phyloP scores from a whole-genome alignment of 1,140 invertebrate species.

The Zophobas atratus region DNA sequence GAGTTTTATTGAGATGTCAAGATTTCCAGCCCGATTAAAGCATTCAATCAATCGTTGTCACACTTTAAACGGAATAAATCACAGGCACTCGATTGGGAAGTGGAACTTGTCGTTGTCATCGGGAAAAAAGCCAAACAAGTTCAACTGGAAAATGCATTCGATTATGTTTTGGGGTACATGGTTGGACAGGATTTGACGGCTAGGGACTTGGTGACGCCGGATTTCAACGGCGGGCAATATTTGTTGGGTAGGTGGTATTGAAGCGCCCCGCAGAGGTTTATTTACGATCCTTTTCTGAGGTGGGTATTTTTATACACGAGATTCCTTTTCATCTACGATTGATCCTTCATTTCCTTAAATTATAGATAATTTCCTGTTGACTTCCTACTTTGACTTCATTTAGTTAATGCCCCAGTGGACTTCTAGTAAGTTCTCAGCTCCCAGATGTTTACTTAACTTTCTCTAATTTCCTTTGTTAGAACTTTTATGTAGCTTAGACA shows the following conservation, averaged over 20 bases:
- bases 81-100: slow-evolving; percentile 77
- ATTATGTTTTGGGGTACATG: slow-evolving; percentile 80
- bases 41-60: neutral
- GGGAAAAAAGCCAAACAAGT: slow-evolving; percentile 76
- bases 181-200: slow-evolving; percentile 78
- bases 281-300: neutral
- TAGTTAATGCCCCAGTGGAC: too few species aligned
- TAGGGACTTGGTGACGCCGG: slow-evolving; percentile 74
- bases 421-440: too few species aligned
- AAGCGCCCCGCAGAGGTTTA: neutral
- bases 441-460: too few species aligned
- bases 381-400: too few species aligned
- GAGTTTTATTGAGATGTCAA: slow-evolving; percentile 32
- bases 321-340: too few species aligned
- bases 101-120: slow-evolving; percentile 79
- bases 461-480: too few species aligned
- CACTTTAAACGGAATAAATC: slow-evolving; percentile 59
- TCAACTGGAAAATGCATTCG: slow-evolving; percentile 72
- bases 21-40: neutral
- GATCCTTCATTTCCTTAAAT: too few species aligned
- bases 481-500: too few species aligned
- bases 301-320: neutral
- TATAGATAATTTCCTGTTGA: too few species aligned
- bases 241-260: slow-evolving; percentile 58
- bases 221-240: slow-evolving; percentile 78